These are phyloP conservation scores for Tachysurus vachellii DNA, from an alignment of 2,113 vertebrate genomes.

Conservation along the genomic window DNA sequence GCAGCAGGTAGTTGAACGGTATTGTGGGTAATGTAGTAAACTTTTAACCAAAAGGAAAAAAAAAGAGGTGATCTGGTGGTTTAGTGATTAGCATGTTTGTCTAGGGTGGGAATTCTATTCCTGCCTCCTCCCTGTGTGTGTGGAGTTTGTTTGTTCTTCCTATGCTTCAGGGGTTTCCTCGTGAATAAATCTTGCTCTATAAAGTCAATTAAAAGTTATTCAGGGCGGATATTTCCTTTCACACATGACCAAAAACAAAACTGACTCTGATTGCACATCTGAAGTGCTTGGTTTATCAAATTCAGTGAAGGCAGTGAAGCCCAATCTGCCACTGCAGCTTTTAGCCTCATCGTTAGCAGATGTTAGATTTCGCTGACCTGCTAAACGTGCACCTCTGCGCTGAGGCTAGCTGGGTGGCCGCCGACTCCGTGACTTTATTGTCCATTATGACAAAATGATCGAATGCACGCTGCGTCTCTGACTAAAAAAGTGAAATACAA, in stretches of 20 bases:
- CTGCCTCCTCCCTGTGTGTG: no score
- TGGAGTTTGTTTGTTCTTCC: no score
- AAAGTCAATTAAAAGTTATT: background rate
- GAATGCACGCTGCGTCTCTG: background rate
- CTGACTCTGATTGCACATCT: background rate
- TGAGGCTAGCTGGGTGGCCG: slow-evolving; percentile 20
- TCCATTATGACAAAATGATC: background rate
- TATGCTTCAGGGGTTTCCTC: no score
- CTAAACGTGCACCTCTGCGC: slow-evolving; percentile 5
- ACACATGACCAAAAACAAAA: background rate
- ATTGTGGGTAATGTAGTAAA: background rate
- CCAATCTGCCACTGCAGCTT: slow-evolving; percentile 10
- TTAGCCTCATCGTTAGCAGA: slow-evolving; percentile 4
- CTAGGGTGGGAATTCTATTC: no score
- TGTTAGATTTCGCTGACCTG: slow-evolving; percentile 20
- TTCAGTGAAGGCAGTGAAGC: background rate
- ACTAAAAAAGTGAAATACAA: background rate
- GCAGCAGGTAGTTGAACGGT: background rate
- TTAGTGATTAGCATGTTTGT: no score
- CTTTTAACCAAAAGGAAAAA: background rate
- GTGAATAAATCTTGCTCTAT: background rate
- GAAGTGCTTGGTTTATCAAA: background rate
- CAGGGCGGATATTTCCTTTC: background rate
- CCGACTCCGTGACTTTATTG: background rate
- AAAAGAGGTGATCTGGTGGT: background rate